phyloP scores from a whole-genome alignment of 1,140 invertebrate genomes.

The Cydia fagiglandana region DNA sequence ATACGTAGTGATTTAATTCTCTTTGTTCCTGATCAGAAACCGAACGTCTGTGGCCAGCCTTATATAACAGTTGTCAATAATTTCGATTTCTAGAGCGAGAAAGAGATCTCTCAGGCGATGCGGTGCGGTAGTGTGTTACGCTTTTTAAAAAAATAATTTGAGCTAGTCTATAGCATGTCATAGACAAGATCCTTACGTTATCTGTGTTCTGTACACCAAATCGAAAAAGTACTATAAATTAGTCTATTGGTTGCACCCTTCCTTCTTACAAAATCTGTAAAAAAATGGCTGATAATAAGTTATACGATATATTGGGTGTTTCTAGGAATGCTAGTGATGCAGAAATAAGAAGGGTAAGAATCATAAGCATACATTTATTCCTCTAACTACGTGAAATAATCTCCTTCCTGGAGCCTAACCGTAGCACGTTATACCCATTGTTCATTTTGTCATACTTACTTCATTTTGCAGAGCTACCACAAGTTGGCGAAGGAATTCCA shows the following conservation, averaged over 20 bases:
- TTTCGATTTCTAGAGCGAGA: too few relatives aligned
- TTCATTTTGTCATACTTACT: constrained; percentile 42
- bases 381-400: constrained; percentile 37
- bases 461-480: constrained; percentile 85
- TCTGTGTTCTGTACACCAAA: not conserved
- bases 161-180: not conserved
- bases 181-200: not conserved
- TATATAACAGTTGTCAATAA: too few relatives aligned
- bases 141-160: not conserved
- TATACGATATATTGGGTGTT: constrained; percentile 92
- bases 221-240: constrained; percentile 19
- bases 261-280: constrained; percentile 53
- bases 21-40: too few relatives aligned
- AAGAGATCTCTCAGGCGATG: too few relatives aligned
- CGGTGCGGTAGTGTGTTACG: too few relatives aligned
- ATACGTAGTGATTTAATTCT: too few relatives aligned
- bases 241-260: constrained; percentile 36
- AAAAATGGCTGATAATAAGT: constrained; percentile 85
- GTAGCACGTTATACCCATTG: constrained; percentile 31
- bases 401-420: constrained; percentile 7
- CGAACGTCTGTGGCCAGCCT: too few relatives aligned
- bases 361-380: constrained; percentile 33
- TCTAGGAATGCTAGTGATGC: constrained; percentile 85
- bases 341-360: constrained; percentile 93
- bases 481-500: constrained; percentile 93